These are phyloP conservation scores for Allobates femoralis DNA, from an alignment of 2,797 vertebrate genomes.

Conservation along the genomic window DNA sequence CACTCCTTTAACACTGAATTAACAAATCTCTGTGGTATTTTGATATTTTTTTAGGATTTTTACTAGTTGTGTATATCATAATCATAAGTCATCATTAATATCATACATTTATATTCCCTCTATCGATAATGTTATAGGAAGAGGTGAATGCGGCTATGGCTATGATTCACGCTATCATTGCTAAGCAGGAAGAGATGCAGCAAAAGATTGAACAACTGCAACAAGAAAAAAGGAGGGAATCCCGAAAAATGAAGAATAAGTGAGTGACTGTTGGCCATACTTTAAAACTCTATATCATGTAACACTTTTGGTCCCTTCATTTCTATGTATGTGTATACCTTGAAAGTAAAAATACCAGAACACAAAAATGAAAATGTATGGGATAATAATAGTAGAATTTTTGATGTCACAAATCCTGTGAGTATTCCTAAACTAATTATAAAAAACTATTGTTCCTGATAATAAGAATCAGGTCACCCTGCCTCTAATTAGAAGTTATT, in stretches of 20 bases:
- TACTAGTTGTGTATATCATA: not conserved
- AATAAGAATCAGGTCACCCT: slow-evolving; percentile 44
- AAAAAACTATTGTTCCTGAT: slow-evolving; percentile 16
- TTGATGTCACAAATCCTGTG: slow-evolving; percentile 3
- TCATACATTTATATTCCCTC: not conserved
- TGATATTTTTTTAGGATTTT: too few relatives aligned
- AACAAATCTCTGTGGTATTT: too few relatives aligned
- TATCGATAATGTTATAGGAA: slow-evolving; percentile 77
- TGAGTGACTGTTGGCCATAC: slow-evolving; percentile 67
- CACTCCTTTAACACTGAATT: too few relatives aligned
- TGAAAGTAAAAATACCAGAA: not conserved
- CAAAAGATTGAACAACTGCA: slow-evolving; percentile 86
- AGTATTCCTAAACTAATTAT: slow-evolving; percentile 46
- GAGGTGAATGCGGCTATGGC: slow-evolving; percentile 87
- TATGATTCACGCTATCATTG: slow-evolving; percentile 88
- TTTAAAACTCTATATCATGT: not conserved
- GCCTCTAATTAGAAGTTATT: slow-evolving; percentile 39
- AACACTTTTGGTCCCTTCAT: not conserved
- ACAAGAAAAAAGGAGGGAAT: slow-evolving; percentile 80
- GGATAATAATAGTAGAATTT: not conserved
- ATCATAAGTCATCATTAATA: not conserved
- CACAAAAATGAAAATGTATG: not conserved
- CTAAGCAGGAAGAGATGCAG: slow-evolving; percentile 89
- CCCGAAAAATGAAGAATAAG: slow-evolving; percentile 82
- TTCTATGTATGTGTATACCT: not conserved